Evolutionary conservation across 2,888 invertebrate genomes (phyloP), one percentile per base, ranked within the genome.

Genomic region (Cremastobaeus sp.): DNA sequence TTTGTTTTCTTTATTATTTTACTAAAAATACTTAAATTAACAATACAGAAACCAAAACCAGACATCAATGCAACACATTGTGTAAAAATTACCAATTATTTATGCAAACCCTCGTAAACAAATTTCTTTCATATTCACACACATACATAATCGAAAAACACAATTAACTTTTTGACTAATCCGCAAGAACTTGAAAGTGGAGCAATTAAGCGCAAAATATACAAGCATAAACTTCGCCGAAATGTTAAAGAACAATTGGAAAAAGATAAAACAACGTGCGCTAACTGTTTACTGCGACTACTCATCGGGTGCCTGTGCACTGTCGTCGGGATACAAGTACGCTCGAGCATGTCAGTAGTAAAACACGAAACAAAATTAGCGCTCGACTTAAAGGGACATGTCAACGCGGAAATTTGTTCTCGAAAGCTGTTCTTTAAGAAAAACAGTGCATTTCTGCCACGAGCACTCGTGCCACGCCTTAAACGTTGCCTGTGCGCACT

Each of bases 401-500:
- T 3, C 25, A 8, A 8, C 25, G 25, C 25, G n/a, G n/a, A n/a
- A n/a, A n/a, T 55, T 32, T 12, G 12, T 17, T 9, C 25, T 0
- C 9, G 15, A 54, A 21, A 47, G 32, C 9, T 18, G 20, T n/a
- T n/a, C 25, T 11, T 12, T 18, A 28, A n/a, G 11, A 55, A 45
- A 57, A 69, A 37, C 39, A 69, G 62, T 8, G 25, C 4, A 25
- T 25, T 3, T 25, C n/a, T 41, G 60, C 21, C 50, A 32, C 48
- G 39, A 41, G 39, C 43, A 30, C 55, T 62, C 28, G 74, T 66
- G 74, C 74, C 74, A 74, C 74, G 74, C 74, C 74, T 74, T 74
- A 70, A 74, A 74, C 54, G 70, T 62, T 45, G 70, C 54, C 65
- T 70, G 69, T 39, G 74, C 74, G 69, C 64, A 73, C 66, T 74